These are phyloP conservation scores for Periophthalmus modestus DNA, from an alignment of 2,113 vertebrate species.

Conservation along the genomic window DNA sequence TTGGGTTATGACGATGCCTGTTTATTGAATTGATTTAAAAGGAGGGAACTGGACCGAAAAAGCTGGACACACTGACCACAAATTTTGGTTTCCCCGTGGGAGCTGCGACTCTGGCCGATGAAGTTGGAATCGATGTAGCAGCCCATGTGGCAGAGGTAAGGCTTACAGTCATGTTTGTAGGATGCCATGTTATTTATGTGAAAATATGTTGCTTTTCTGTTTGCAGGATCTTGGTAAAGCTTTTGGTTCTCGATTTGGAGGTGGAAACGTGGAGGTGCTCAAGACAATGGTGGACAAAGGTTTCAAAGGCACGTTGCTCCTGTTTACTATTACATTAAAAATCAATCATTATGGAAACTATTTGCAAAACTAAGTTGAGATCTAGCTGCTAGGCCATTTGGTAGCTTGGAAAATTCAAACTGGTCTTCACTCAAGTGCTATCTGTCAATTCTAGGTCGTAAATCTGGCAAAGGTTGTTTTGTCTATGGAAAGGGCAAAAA, in stretches of 20 bases:
- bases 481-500: conserved; percentile 77
- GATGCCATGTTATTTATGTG: background rate
- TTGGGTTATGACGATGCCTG: too few relatives aligned
- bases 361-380: too few relatives aligned
- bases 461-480: conserved; percentile 84
- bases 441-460: background rate
- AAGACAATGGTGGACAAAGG: conserved; percentile 86
- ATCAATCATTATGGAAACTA: background rate
- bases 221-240: conserved; percentile 81
- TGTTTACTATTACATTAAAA: background rate
- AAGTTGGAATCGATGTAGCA: conserved; percentile 88
- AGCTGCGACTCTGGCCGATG: conserved; percentile 82
- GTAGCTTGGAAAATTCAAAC: background rate
- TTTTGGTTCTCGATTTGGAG: conserved; percentile 85
- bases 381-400: too few relatives aligned
- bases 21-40: conserved; percentile 38
- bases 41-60: conserved; percentile 85
- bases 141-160: conserved; percentile 79
- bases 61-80: conserved; percentile 84
- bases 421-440: background rate
- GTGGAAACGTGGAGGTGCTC: conserved; percentile 80
- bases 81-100: conserved; percentile 88
- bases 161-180: background rate
- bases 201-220: background rate
- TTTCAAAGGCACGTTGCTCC: conserved; percentile 77